Evolutionary conservation across 2,797 vertebrate species (phyloP).

Genomic region (Pteronotus mesoamericanus): DNA sequence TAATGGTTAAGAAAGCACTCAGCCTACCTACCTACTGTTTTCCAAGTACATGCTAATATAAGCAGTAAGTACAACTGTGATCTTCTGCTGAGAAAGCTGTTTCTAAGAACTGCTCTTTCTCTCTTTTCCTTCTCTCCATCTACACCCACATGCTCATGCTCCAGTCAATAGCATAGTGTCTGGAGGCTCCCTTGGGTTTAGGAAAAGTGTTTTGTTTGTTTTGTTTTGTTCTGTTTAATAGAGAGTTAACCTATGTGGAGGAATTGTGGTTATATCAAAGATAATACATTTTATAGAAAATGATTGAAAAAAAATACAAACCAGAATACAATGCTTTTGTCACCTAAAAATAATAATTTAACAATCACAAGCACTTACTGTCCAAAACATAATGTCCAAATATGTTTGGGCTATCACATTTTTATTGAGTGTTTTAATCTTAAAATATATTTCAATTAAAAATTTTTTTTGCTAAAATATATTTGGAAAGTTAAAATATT

Average conservation of each 20-base stretch:
- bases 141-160: not conserved
- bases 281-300: not conserved
- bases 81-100: not conserved
- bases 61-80: not conserved
- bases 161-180: not conserved
- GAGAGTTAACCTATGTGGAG: not conserved
- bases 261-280: not conserved
- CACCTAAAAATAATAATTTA: not conserved
- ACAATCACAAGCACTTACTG: not conserved
- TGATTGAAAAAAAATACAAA: not conserved
- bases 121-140: not conserved
- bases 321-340: not conserved
- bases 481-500: not conserved
- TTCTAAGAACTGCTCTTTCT: not conserved
- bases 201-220: not conserved
- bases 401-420: not conserved
- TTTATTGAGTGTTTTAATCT: not conserved
- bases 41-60: not conserved
- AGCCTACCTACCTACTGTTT: not conserved
- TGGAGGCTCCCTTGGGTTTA: not conserved
- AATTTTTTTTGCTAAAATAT: not conserved
- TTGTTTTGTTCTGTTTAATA: not conserved
- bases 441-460: not conserved
- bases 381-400: not conserved
- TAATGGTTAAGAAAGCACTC: not conserved